Evolutionary conservation across 92 coral and sea anemone genomes (phyloP), one percentile per base, ranked within the genome.

Genomic region (Anthopleura xanthogrammica): DNA sequence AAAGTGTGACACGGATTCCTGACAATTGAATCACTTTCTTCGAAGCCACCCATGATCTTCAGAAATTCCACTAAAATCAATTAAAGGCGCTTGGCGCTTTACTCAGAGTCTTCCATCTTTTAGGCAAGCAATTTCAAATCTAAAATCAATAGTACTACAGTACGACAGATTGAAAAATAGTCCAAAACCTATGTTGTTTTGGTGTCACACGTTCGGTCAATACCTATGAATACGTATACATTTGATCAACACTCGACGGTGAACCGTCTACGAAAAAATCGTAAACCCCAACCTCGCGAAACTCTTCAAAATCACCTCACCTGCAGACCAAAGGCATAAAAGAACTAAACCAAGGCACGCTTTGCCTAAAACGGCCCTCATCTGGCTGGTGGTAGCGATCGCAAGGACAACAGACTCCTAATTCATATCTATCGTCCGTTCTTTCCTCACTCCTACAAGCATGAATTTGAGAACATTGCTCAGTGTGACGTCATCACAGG

Each of bases 401-500:
- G 80, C 72, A 74, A 85, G 84, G 84, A 68, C 65, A 90, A 83
- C 92, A 90, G 88, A 90, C 65, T 7, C 60, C 16, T 43, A 81
- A 81, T 75, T 20, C 84, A 81, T 81, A 60, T 50, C 57, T 12
- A 42, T 43, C 71, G 77, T 22, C 52, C 56, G 77, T 60, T 70
- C 84, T 66, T 19, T 16, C 20, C 77, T 42, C 83, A 62, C 74
- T 68, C 74, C 42, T 68, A 68, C 23, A 40, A 22, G 41, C 19
- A 50, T 46, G 23, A 81, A 65, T 46, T 68, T 24, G 84, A 50
- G 76, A 65, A 70, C 52, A 71, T 13, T 65, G 79, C 77, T n/a
- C 65, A 43, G 54, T 83, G 88, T 90, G 92, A 90, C 92, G 92
- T 90, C 92, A 90, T 86, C 65, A 75, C 62, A 29, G 77, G 2